These are phyloP conservation scores for Tinamus guttatus DNA, from an alignment of 2,113 vertebrate species.

Conservation along the genomic window DNA sequence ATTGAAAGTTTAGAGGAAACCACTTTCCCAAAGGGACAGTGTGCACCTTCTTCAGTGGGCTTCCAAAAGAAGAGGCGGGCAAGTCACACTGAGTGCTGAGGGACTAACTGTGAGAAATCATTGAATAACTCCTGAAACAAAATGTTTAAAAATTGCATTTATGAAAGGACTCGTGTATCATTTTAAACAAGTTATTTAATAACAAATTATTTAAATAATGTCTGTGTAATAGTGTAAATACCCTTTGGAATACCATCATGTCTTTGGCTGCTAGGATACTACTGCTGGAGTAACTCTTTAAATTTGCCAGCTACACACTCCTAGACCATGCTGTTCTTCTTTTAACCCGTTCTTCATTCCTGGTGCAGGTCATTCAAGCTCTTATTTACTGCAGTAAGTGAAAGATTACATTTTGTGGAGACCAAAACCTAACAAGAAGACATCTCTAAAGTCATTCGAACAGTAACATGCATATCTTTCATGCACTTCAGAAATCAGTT, in stretches of 20 bases:
- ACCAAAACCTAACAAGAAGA: background rate
- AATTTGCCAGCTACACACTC: background rate
- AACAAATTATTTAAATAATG: too few relatives aligned
- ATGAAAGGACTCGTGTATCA: background rate
- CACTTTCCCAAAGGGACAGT: background rate
- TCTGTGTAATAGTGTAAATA: background rate
- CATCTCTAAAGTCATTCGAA: background rate
- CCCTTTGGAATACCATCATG: background rate
- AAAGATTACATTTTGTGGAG: background rate
- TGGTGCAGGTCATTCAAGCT: background rate
- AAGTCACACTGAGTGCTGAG: background rate
- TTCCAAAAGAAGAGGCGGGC: background rate
- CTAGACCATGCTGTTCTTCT: background rate
- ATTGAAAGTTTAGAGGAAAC: background rate
- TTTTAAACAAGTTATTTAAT: background rate
- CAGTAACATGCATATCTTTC: fast-evolving
- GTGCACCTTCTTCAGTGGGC: background rate
- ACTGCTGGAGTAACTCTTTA: background rate
- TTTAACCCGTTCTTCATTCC: background rate
- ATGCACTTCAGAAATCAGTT: background rate
- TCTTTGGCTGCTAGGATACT: background rate
- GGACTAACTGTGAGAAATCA: background rate
- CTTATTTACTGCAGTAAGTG: background rate
- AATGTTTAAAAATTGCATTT: background rate
- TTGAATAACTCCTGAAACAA: background rate